phyloP scores from a whole-genome alignment of 2,797 vertebrate species.

The Darevskia nairensis region DNA sequence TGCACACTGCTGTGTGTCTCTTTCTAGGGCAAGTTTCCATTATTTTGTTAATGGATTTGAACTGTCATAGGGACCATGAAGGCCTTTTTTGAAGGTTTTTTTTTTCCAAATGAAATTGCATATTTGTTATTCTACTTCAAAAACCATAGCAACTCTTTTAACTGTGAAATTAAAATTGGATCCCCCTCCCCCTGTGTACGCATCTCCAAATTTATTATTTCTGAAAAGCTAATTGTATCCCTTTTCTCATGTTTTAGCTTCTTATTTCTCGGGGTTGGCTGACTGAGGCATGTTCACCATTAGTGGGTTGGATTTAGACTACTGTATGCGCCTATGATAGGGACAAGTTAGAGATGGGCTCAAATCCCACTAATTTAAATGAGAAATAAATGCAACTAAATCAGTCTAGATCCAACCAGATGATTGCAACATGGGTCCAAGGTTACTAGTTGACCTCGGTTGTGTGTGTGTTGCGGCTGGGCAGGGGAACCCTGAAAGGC shows the following conservation, averaged over 20 bases:
- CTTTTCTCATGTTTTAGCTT: not conserved
- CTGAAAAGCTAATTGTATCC: not conserved
- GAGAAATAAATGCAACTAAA: no score
- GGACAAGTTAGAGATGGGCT: no score
- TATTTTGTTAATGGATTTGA: not conserved
- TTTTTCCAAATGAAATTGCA: not conserved
- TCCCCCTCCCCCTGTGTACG: not conserved
- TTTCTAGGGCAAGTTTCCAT: not conserved
- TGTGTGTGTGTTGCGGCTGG: no score
- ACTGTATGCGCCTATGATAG: no score
- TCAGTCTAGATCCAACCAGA: no score
- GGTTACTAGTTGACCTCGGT: not conserved
- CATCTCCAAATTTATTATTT: not conserved
- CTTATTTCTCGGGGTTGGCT: not conserved
- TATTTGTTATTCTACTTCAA: not conserved
- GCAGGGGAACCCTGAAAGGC: not conserved
- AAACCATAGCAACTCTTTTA: not conserved
- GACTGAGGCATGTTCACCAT: not conserved
- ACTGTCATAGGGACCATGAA: not conserved
- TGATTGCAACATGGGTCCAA: not conserved
- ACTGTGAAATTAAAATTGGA: constrained; percentile 6
- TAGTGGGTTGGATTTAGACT: no score
- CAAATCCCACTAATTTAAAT: no score
- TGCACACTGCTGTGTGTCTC: not conserved
- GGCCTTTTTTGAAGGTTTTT: not conserved